Percentiles rank a stretch among this genome's conserved stretches.
phyloP scores from a whole-genome alignment of 2,888 invertebrate genomes.

The Tipula unca region DNA sequence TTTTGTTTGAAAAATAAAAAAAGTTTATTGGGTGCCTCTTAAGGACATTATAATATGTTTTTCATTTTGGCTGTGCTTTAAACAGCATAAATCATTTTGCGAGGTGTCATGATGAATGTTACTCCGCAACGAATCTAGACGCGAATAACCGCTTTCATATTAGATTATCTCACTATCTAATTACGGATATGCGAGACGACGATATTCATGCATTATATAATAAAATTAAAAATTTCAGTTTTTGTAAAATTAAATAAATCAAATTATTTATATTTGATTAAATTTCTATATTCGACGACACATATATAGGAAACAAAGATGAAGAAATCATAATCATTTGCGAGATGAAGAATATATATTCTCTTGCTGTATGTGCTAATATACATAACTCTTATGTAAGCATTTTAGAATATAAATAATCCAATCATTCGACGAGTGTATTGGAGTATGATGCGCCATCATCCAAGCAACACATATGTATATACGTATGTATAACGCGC shows the following conservation, averaged over 20 bases:
- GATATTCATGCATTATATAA: not conserved
- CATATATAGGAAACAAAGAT: not conserved
- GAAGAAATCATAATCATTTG: not conserved
- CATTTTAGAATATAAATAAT: not conserved
- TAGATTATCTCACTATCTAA: not conserved
- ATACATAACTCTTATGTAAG: not conserved
- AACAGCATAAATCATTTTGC: not conserved
- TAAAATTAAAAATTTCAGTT: not conserved
- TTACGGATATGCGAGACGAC: no score
- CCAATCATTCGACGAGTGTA: not conserved
- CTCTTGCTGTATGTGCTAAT: no score
- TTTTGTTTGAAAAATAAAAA: not conserved
- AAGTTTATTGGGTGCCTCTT: not conserved
- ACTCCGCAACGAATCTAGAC: not conserved
- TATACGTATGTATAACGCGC: not conserved
- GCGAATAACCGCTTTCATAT: not conserved
- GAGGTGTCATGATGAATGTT: not conserved
- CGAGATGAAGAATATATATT: not conserved
- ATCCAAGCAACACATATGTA: not conserved
- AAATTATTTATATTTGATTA: not conserved
- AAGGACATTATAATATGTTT: not conserved
- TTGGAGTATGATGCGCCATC: not conserved
- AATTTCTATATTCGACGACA: not conserved
- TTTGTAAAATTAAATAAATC: not conserved
- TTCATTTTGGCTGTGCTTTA: not conserved